These are phyloP conservation scores for Parasteatoda lunata DNA, from an alignment of 2,888 invertebrate genomes.

Conservation along the genomic window DNA sequence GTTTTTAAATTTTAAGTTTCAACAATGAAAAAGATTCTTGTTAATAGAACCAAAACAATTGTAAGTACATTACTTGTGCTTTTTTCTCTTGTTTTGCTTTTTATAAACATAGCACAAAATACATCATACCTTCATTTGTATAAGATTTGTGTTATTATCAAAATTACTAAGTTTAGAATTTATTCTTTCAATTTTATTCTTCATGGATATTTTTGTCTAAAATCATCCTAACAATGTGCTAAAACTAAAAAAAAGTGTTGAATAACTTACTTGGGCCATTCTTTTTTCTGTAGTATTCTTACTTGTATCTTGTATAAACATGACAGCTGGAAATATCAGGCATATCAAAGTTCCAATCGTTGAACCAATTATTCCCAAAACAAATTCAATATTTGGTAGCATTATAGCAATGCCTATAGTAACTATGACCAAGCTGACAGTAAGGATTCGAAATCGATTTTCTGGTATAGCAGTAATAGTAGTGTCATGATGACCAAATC, in stretches of 20 bases:
- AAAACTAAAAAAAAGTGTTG: neutral
- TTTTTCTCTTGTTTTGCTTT: too few species aligned
- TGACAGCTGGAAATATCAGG: conserved; percentile 91
- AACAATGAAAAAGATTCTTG: too few species aligned
- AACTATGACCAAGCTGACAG: conserved; percentile 83
- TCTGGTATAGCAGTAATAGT: conserved; percentile 83
- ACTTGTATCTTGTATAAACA: conserved; percentile 88
- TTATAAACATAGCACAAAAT: too few species aligned
- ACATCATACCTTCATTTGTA: too few species aligned
- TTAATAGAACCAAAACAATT: too few species aligned
- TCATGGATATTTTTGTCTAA: too few species aligned
- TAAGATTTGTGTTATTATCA: too few species aligned
- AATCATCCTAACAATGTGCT: neutral
- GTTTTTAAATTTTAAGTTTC: too few species aligned
- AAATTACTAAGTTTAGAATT: too few species aligned
- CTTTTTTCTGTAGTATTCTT: conserved; percentile 89
- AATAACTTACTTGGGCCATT: conserved; percentile 82
- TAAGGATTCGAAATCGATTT: conserved; percentile 86
- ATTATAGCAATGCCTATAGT: conserved; percentile 87
- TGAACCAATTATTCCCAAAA: conserved; percentile 93
- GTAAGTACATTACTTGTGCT: too few species aligned
- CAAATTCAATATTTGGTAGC: conserved; percentile 90
- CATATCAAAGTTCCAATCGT: conserved; percentile 96
- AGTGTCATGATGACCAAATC: conserved; percentile 64
- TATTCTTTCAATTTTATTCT: too few species aligned